Evolutionary conservation across 2,113 vertebrate genomes (phyloP).

Genomic region (Anoplopoma fimbria): DNA sequence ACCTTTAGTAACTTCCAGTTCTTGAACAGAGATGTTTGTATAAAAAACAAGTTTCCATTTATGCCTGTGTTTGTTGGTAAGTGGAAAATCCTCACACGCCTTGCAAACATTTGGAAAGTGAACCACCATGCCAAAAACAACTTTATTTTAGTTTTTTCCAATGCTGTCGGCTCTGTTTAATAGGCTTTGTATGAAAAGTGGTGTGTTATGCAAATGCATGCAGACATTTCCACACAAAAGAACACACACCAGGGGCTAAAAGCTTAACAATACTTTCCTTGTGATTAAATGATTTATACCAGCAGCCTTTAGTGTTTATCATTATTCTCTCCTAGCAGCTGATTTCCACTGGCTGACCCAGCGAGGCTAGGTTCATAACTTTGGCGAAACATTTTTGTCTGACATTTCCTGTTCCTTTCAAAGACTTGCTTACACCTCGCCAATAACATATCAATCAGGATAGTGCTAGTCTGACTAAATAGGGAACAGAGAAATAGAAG

Average conservation of each 20-base stretch:
- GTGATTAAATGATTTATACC: no score
- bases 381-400: constrained; percentile 5
- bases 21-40: constrained; percentile 1
- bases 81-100: constrained; percentile 33
- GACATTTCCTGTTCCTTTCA: constrained; percentile 34
- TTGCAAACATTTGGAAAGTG: constrained; percentile 36
- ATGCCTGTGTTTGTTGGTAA: constrained; percentile 30
- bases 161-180: not conserved
- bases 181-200: no score
- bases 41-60: constrained; percentile 28
- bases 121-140: constrained; percentile 41
- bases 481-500: not conserved
- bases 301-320: no score
- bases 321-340: not conserved
- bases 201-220: no score
- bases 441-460: constrained; percentile 9
- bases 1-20: not conserved
- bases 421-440: not conserved
- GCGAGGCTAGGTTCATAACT: constrained; percentile 5
- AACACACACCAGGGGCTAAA: no score
- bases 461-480: not conserved
- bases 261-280: no score
- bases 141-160: constrained; percentile 27
- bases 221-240: no score
- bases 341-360: constrained; percentile 30